Evolutionary conservation across 2,888 invertebrate genomes (phyloP).

Genomic region (Andrena flavipes): DNA sequence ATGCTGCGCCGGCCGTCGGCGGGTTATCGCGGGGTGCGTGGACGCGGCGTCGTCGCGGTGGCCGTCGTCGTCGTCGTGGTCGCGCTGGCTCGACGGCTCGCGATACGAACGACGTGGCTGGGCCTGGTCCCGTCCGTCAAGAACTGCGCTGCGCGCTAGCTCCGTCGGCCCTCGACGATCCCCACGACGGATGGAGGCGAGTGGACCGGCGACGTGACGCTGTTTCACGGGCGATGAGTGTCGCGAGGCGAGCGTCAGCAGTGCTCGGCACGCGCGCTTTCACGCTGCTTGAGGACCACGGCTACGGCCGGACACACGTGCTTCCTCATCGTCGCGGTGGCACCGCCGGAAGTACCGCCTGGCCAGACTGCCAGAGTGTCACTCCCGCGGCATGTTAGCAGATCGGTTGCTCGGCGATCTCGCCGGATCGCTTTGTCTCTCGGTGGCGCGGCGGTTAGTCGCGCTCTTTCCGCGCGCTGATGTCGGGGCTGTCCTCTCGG

Average conservation of each 20-base stretch:
- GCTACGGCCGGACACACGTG: conserved; percentile 71
- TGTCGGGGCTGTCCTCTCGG: no score
- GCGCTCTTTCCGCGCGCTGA: background rate
- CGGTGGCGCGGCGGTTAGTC: conserved; percentile 7
- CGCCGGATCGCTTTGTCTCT: no score
- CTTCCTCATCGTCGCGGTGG: conserved; percentile 78
- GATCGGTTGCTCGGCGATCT: no score
- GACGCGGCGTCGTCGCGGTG: background rate
- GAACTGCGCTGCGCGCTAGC: conserved; percentile 11
- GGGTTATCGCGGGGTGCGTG: background rate
- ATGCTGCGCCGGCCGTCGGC: background rate
- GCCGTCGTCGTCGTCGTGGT: conserved; percentile 2
- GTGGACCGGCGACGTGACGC: conserved; percentile 49
- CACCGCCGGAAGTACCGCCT: conserved; percentile 50
- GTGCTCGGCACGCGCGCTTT: conserved; percentile 68
- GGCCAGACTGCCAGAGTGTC: conserved; percentile 44
- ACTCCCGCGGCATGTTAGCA: conserved; percentile 70
- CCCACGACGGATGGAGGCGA: conserved; percentile 43
- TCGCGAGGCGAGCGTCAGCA: conserved; percentile 79
- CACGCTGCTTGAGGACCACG: conserved; percentile 54
- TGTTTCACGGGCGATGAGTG: conserved; percentile 32
- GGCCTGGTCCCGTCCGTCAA: background rate
- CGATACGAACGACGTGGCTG: background rate
- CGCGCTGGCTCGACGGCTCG: conserved; percentile 8
- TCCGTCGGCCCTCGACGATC: conserved; percentile 52